Evolutionary conservation across 2,797 vertebrate genomes (phyloP).

Genomic region (Fistularia commersonii): DNA sequence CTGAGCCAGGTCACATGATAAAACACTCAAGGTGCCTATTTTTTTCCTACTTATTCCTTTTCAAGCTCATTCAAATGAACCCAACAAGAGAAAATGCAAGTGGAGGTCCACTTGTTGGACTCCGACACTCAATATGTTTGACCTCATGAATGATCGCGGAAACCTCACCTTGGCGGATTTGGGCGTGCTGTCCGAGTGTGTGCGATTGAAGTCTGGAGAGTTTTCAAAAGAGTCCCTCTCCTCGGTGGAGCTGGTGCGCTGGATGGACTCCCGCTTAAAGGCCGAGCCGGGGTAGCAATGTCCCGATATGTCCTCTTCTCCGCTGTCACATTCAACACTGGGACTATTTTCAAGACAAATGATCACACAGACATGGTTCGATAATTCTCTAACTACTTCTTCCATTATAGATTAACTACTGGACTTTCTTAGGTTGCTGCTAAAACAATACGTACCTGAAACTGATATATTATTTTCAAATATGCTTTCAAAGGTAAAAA

Average conservation of each 20-base stretch:
- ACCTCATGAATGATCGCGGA: too few relatives aligned
- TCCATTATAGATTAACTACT: too few relatives aligned
- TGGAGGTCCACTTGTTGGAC: too few relatives aligned
- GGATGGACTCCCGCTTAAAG: constrained; percentile 39
- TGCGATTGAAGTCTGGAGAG: constrained; percentile 65
- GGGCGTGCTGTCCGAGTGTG: constrained; percentile 59
- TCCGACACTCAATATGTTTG: too few relatives aligned
- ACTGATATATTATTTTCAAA: too few relatives aligned
- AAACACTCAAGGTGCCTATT: too few relatives aligned
- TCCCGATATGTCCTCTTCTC: constrained; percentile 71
- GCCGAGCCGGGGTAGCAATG: constrained; percentile 50
- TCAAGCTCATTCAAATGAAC: too few relatives aligned
- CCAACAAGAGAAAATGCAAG: too few relatives aligned
- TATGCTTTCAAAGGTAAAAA: background rate
- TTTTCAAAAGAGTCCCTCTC: constrained; percentile 76
- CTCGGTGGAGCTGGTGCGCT: constrained; percentile 63
- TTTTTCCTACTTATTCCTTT: too few relatives aligned
- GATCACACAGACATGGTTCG: background rate
- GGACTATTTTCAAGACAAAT: constrained; percentile 67
- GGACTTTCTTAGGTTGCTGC: too few relatives aligned
- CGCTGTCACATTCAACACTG: constrained; percentile 82
- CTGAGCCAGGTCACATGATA: too few relatives aligned
- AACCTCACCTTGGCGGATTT: constrained; percentile 74
- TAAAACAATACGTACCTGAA: too few relatives aligned
- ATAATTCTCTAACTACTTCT: background rate